These are phyloP conservation scores for Girardinichthys multiradiatus DNA, from an alignment of 2,113 vertebrate genomes.

Conservation along the genomic window DNA sequence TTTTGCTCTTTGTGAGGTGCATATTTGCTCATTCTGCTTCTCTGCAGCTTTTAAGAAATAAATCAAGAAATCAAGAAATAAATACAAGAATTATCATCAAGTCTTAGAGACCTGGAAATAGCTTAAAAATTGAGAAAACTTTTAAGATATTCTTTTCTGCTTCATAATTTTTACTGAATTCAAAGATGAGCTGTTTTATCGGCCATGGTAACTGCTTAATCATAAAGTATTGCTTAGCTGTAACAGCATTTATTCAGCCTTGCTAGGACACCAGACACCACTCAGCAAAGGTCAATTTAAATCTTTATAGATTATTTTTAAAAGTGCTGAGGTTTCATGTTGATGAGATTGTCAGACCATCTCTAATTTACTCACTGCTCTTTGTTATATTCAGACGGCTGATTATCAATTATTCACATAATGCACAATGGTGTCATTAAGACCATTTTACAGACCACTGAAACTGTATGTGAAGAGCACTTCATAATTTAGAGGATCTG, in stretches of 20 bases:
- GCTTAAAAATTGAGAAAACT: not conserved
- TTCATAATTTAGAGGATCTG: not conserved
- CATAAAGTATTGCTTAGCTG: constrained; percentile 51
- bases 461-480: not conserved
- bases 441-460: not conserved
- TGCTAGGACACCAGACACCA: constrained; percentile 23
- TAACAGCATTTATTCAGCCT: constrained; percentile 37
- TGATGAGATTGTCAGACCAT: constrained; percentile 33
- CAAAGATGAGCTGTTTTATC: not conserved
- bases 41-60: constrained; percentile 1
- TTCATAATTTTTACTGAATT: not conserved
- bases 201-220: constrained; percentile 14
- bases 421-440: not conserved
- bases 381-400: constrained; percentile 34
- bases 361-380: constrained; percentile 29
- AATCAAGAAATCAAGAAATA: not conserved
- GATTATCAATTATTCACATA: constrained; percentile 44
- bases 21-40: not conserved
- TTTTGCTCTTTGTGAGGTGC: constrained; percentile 8
- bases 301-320: constrained; percentile 29
- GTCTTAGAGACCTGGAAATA: constrained; percentile 11
- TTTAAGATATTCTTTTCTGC: not conserved
- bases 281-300: constrained; percentile 54
- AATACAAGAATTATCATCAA: constrained; percentile 8
- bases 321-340: constrained; percentile 51